Evolutionary conservation across 2,113 vertebrate species (phyloP), one percentile per base, ranked within the genome.

Genomic region (Nesogale talazaci): DNA sequence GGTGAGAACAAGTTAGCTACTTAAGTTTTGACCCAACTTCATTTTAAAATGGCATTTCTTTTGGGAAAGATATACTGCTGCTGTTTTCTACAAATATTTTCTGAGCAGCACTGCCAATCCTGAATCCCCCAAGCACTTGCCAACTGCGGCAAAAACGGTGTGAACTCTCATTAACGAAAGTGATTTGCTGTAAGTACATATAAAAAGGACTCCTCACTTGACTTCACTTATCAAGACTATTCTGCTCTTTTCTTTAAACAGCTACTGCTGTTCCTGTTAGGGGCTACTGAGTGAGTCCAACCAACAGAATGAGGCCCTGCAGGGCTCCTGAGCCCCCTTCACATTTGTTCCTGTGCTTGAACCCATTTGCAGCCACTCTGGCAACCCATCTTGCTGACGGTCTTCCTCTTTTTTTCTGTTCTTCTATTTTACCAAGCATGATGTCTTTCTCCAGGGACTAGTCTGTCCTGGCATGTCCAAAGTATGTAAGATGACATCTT

Each of bases 21-120:
- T 34, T 74, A 38, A 90, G 29, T 83, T 72, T 36, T 88, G 31
- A 82, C 4, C 36, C 52, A 89, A 14, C 7, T 81, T 87, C 4
- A 61, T 52, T 85, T 91, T 56, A 31, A 76, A 34, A 76, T 70
- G 29, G 72, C 15, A 31, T 3, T 91, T 78, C 14, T 1, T 72
- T 31, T 69, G 59, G 14, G 59, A 83, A 83, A 70, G 14, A 80
- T 19, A 74, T 1, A 52, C 12, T 56, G 52, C 12, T 56, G 52
- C 38, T 86, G 16, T 46, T 92, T 61, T 42, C 46, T 86, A n/a
- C 1, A 90, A 67, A 31, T 82, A 92, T 36, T 74, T 46, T 94
- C 40, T 87, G 52, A 77, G 11, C 34, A 52, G 46, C 14, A 56
- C 23, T 38, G 52, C 2, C 31, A 77, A 36, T 57, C 34, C 23